These are phyloP conservation scores for Takifugu rubripes DNA, from an alignment of 2,797 vertebrate species.

Conservation along the genomic window DNA sequence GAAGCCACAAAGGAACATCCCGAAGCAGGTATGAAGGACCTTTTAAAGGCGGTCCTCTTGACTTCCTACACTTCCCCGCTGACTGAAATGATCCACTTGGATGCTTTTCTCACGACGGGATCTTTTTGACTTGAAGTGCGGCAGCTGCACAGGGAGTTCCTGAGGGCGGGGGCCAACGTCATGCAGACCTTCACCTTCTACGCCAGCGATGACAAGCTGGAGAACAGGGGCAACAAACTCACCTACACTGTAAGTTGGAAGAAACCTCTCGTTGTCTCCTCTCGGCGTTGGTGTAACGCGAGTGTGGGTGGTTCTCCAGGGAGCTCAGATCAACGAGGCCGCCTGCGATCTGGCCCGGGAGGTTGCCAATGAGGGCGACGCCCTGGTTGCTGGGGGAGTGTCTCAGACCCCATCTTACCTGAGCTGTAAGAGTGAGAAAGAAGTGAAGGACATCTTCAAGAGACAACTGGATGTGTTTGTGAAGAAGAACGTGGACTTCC, in stretches of 20 bases:
- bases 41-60: neutral
- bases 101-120: neutral
- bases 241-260: constrained; percentile 56
- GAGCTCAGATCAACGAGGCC: constrained; percentile 90
- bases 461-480: constrained; percentile 90
- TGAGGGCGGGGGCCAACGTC: constrained; percentile 86
- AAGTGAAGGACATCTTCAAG: constrained; percentile 87
- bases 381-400: constrained; percentile 91
- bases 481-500: constrained; percentile 91
- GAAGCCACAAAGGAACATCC: constrained; percentile 90
- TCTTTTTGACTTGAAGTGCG: constrained; percentile 73
- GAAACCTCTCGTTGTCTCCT: neutral
- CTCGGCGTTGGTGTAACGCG: neutral
- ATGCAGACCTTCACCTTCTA: constrained; percentile 96
- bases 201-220: constrained; percentile 91
- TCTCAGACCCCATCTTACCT: constrained; percentile 94
- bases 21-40: constrained; percentile 83
- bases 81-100: neutral
- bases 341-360: constrained; percentile 90
- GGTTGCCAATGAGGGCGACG: constrained; percentile 89
- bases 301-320: constrained; percentile 61
- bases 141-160: constrained; percentile 92
- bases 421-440: constrained; percentile 89
- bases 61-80: no score
- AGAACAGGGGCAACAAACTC: constrained; percentile 89